Evolutionary conservation across 2,113 vertebrate genomes (phyloP), one percentile per base, ranked within the genome.

Genomic region (Turdus rufiventris): DNA sequence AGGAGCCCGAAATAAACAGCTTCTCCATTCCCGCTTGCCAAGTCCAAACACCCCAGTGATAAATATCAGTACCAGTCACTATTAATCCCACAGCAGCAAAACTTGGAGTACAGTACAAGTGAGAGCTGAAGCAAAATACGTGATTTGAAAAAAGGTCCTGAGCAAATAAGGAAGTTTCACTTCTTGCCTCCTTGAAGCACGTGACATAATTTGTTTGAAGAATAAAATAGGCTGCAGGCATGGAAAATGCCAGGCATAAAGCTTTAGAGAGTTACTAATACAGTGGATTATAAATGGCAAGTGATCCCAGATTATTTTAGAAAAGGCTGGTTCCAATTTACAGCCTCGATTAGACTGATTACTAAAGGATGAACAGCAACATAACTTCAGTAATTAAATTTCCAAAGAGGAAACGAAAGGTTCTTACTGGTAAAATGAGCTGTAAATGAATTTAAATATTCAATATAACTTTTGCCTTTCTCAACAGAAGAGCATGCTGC

Each of bases 81-180:
- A 34, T 36, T 47, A 92, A 91, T 74, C 43, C 42, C 60, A 58
- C 43, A 54, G 23, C 1, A 3, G 79, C 29, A 83, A 45, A 94
- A 31, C 51, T 73, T 47, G 18, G 67, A 82, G 83, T 62, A n/a
- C 50, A 79, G 17, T 33, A 53, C 9, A 62, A 90, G 51, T 29
- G 72, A 84, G 93, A 88, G 79, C 58, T 43, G 48, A 34, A 80
- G 60, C 43, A 78, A 81, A 90, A 77, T 33, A 75, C 1, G 16
- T 10, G 4, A 78, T 34, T 75, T 78, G 75, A 57, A 92, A 60
- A 61, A 82, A 71, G 28, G 18, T 34, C 79, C 61, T 57, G 65
- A 75, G 83, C 86, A 96, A 96, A 89, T 91, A 86, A 91, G 88
- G 74, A 92, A 94, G 73, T 89, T 96, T 91, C 40, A 57, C 70